Base-by-base conservation (phyloP, 2,797 vertebrate genomes). In the Dryobates pubescens region DNA sequence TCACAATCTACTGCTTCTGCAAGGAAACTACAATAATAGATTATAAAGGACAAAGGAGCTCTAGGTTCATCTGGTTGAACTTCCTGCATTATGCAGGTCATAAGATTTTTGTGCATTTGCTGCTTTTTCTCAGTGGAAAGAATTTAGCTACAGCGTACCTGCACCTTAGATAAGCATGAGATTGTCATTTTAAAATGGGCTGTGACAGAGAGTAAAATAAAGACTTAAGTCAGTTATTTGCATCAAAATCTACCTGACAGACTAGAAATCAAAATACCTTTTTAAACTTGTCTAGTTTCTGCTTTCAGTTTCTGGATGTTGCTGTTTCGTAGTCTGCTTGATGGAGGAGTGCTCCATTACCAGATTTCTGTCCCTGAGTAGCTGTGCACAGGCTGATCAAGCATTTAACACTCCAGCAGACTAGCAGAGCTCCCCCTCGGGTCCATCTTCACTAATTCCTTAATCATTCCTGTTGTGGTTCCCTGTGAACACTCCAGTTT, bases 11-110 rank as follows among this genome's bases (percentile, higher is more conserved):
- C 45, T 79, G 76, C 87, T 90, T 93, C 73, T 94, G 90, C 68
- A 91, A 73, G 76, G 77, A 83, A 94, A 90, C 94, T 86, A 67
- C 89, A 91, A 94, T 89, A 91, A 58, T 81, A 92, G 89, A 80
- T 95, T 82, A 82, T 91, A 61, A 93, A 89, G 82, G 80, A 89
- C 90, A 90, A 88, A 89, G 79, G 76, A 89, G 89, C 83, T 53
- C 32, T 70, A 68, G 87, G 84, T 88, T 96, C 61, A 58, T 93
- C 80, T 94, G 54, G 61, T 86, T 90, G 6, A 32, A 26, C 70
- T 89, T 95, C 88, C 88, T 90, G 57, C 54, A 47, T 94, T 89
- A 82, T 75, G 61, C 27, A 57, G 70, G 51, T 84, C 65, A 3
- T 56, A 26, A 69, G 78, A 75, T 77, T 87, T 89, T 70, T 45